A percentile compares a stretch with the other conserved stretches of the same genome.
Evolutionary conservation across 2,113 vertebrate species (phyloP).

Genomic region (Prionailurus bengalensis): DNA sequence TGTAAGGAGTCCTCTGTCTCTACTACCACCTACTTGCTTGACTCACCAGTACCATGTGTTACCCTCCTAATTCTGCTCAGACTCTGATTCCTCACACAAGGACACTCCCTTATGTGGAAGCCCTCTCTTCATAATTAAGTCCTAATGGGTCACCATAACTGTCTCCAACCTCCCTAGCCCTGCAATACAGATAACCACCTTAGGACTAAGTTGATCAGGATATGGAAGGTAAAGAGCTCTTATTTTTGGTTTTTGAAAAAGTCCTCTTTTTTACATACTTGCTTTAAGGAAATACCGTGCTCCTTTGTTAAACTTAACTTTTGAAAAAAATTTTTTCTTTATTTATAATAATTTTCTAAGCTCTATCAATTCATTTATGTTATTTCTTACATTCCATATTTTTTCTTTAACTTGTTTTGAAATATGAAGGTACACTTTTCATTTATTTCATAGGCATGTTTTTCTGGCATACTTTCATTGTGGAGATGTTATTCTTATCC

Average conservation of each 20-base stretch:
- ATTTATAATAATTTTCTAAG: conserved; percentile 2
- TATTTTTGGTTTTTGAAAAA: neutral
- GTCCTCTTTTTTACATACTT: neutral
- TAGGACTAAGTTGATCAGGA: neutral
- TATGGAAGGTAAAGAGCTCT: neutral
- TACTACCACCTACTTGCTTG: neutral
- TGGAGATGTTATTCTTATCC: neutral
- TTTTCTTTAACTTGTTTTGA: conserved; percentile 21
- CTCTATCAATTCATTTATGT: neutral
- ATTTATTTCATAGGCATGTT: neutral
- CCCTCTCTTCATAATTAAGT: neutral
- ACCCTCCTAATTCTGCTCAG: neutral
- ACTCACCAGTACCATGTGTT: neutral
- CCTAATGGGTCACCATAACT: neutral
- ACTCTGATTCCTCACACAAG: neutral
- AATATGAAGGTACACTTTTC: neutral
- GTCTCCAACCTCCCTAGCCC: neutral
- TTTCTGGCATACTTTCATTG: neutral
- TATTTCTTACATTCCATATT: neutral
- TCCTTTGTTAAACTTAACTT: neutral
- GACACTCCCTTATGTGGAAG: neutral
- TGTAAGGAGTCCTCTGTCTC: neutral
- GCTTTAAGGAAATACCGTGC: neutral
- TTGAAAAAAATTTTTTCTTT: neutral
- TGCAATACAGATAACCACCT: neutral